These are phyloP conservation scores for Thera obeliscata DNA, from an alignment of 2,888 invertebrate genomes.

Conservation along the genomic window DNA sequence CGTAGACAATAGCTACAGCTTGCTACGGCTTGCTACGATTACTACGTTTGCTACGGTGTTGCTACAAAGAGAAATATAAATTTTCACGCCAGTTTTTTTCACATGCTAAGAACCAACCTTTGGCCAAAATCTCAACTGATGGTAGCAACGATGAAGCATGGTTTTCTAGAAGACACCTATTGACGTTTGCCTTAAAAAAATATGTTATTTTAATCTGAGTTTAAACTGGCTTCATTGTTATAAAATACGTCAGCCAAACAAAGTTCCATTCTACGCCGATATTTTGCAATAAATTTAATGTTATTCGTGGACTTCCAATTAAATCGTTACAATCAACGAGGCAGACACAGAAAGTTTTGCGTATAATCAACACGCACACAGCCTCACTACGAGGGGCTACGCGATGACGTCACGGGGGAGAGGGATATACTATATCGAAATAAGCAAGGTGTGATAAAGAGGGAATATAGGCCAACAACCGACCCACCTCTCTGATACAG, in stretches of 20 bases:
- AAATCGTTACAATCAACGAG: conserved; percentile 56
- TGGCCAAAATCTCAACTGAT: no score
- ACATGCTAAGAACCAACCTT: no score
- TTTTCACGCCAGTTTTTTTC: no score
- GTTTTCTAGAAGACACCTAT: no score
- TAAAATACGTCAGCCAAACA: background rate
- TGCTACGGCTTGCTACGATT: conserved; percentile 31
- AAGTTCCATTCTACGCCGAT: no score
- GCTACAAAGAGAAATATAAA: conserved; percentile 4
- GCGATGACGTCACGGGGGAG: conserved; percentile 77
- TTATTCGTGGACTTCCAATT: conserved; percentile 25
- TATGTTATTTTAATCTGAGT: no score
- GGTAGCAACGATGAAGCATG: no score
- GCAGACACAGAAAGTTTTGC: conserved; percentile 49
- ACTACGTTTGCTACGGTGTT: conserved; percentile 15
- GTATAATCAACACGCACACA: conserved; percentile 67
- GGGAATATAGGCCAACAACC: conserved; percentile 81
- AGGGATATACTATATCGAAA: conserved; percentile 50
- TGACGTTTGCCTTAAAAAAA: no score
- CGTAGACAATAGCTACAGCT: background rate
- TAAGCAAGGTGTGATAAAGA: conserved; percentile 54
- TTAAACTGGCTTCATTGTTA: background rate
- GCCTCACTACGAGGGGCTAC: conserved; percentile 58
- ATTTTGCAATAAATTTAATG: background rate
- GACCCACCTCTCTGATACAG: conserved; percentile 76